These are phyloP conservation scores for Selene dorsalis DNA, from an alignment of 2,797 vertebrate genomes.

Conservation along the genomic window DNA sequence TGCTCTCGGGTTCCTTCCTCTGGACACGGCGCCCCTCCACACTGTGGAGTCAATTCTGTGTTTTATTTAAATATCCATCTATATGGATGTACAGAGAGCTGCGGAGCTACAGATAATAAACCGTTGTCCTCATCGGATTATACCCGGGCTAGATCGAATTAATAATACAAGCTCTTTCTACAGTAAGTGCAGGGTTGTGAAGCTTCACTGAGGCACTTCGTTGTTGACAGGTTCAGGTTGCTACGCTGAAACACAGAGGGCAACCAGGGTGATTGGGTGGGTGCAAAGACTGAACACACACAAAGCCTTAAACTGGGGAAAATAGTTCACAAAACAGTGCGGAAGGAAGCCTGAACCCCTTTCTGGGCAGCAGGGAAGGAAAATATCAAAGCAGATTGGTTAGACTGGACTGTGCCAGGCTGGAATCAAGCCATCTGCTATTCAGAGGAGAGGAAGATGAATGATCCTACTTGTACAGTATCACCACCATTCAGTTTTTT, in stretches of 20 bases:
- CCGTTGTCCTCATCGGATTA: constrained; percentile 52
- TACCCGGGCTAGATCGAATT: constrained; percentile 55
- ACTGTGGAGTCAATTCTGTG: constrained; percentile 1
- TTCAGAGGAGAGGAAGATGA: constrained; percentile 18
- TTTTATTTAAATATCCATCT: constrained; percentile 52
- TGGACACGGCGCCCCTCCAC: constrained; percentile 47
- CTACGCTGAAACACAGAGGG: constrained; percentile 23
- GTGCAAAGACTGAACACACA: background rate
- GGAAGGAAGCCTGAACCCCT: constrained; percentile 33
- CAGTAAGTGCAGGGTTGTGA: constrained; percentile 61
- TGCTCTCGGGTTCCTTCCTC: constrained; percentile 41
- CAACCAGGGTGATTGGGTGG: background rate
- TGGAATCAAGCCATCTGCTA: constrained; percentile 31
- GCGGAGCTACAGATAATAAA: constrained; percentile 65
- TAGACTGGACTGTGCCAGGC: constrained; percentile 31
- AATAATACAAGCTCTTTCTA: constrained; percentile 74
- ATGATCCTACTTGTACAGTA: constrained; percentile 4
- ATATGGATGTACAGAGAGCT: constrained; percentile 41
- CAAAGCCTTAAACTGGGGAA: constrained; percentile 27
- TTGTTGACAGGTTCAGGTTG: constrained; percentile 46
- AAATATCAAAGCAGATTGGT: constrained; percentile 55
- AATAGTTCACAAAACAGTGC: constrained; percentile 40
- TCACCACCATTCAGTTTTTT: background rate
- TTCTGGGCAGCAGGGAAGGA: constrained; percentile 45
- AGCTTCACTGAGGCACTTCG: constrained; percentile 41